Evolutionary conservation across 2,888 invertebrate species (phyloP).

Genomic region (Drosophila leonis): DNA sequence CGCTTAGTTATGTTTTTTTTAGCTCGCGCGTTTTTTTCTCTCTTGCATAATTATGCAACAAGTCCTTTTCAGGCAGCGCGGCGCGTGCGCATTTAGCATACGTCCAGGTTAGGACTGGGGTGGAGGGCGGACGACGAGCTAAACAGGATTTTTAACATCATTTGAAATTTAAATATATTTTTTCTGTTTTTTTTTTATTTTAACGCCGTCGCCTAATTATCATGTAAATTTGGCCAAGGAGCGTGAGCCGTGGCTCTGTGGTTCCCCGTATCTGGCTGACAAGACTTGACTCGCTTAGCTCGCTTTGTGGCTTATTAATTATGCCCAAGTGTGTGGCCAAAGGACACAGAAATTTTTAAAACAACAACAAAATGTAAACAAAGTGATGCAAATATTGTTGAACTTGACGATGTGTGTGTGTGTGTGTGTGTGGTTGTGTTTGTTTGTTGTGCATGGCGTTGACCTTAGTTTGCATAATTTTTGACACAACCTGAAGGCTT

Average conservation of each 20-base stretch:
- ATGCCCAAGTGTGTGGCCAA: slow-evolving; percentile 81
- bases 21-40: slow-evolving; percentile 32
- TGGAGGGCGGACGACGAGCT: slow-evolving; percentile 11
- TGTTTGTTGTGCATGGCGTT: slow-evolving; percentile 48
- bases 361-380: slow-evolving; percentile 50
- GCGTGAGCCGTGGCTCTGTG: slow-evolving; percentile 20
- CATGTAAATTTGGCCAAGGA: slow-evolving; percentile 76
- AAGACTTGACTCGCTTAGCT: slow-evolving; percentile 50
- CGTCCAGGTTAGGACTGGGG: slow-evolving; percentile 13
- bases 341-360: slow-evolving; percentile 49
- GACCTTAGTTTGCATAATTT: slow-evolving; percentile 79
- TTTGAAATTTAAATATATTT: slow-evolving; percentile 76
- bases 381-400: slow-evolving; percentile 67
- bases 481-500: slow-evolving; percentile 65
- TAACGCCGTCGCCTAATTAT: slow-evolving; percentile 73
- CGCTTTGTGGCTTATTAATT: slow-evolving; percentile 75
- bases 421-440: slow-evolving; percentile 28
- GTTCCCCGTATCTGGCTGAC: slow-evolving; percentile 40
- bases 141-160: slow-evolving; percentile 79
- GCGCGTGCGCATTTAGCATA: slow-evolving; percentile 84
- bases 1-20: slow-evolving; percentile 61
- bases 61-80: slow-evolving; percentile 76
- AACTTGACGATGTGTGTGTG: slow-evolving; percentile 45
- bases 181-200: slow-evolving; percentile 32
- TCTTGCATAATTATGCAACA: slow-evolving; percentile 82